phyloP scores from a whole-genome alignment of 2,113 vertebrate species.

The Heterotis niloticus region DNA sequence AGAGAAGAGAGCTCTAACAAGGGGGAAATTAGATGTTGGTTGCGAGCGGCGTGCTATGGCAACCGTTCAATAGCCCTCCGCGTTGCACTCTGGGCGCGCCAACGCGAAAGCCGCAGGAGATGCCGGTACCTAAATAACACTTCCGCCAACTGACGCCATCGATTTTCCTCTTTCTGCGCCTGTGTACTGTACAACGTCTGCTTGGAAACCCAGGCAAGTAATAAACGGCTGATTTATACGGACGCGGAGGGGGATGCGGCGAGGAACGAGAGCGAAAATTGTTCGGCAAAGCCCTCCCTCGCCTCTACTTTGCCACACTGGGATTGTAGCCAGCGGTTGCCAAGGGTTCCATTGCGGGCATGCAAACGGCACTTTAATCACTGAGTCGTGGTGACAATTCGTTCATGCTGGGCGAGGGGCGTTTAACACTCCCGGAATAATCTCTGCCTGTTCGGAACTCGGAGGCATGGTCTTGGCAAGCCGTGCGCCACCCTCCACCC shows the following conservation, averaged over 20 bases:
- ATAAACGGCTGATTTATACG: not conserved
- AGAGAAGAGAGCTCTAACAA: conserved; percentile 27
- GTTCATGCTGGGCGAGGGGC: not conserved
- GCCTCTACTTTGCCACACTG: too few species aligned
- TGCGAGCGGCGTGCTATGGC: conserved; percentile 15
- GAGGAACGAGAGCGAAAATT: not conserved
- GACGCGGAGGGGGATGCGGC: not conserved
- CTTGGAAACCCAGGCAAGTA: not conserved
- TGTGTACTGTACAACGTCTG: not conserved
- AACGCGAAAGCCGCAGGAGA: not conserved
- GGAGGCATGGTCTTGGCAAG: not conserved
- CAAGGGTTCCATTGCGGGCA: not conserved
- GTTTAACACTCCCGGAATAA: not conserved
- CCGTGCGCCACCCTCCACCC: not conserved
- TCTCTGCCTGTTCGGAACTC: not conserved
- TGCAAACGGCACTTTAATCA: not conserved
- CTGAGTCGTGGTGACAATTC: not conserved
- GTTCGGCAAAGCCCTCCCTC: not conserved
- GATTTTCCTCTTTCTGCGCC: not conserved
- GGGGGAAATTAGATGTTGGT: conserved; percentile 37
- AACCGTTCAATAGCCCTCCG: conserved; percentile 26
- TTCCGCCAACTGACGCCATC: not conserved
- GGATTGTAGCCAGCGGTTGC: not conserved
- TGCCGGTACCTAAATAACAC: too few species aligned
- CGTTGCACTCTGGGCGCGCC: not conserved